These are phyloP conservation scores for Dynastes grantii DNA, from an alignment of 2,888 invertebrate species.

Conservation along the genomic window DNA sequence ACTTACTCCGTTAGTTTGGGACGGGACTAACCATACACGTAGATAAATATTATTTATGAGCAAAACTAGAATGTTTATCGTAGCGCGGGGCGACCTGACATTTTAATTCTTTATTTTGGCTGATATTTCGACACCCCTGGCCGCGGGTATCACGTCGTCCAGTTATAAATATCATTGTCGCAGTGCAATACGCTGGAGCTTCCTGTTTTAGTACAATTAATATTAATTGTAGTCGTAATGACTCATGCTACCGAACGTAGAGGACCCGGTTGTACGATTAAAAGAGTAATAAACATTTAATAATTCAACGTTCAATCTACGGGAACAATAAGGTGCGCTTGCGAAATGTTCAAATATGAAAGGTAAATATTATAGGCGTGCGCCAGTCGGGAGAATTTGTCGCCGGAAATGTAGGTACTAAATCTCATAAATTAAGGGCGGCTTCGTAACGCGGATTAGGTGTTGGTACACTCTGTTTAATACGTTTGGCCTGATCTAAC, in stretches of 20 bases:
- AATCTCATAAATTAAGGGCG: conserved; percentile 6
- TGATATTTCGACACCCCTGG: background rate
- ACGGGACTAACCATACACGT: background rate
- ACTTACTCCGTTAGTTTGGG: background rate
- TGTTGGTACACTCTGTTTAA: too few relatives aligned
- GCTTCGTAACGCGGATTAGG: too few relatives aligned
- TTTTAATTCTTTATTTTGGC: conserved; percentile 26
- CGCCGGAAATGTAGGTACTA: background rate
- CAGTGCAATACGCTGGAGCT: background rate
- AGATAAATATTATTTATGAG: conserved; percentile 17
- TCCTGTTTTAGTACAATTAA: conserved; percentile 44
- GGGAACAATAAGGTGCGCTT: conserved; percentile 20
- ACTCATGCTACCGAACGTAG: conserved; percentile 12
- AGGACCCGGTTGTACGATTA: conserved; percentile 33
- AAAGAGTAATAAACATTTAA: conserved; percentile 44
- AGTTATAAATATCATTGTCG: conserved; percentile 37
- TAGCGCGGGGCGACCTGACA: conserved; percentile 15
- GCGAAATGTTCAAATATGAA: conserved; percentile 19
- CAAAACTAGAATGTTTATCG: conserved; percentile 28
- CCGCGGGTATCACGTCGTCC: background rate
- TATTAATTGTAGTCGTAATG: conserved; percentile 40
- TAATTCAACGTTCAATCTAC: conserved; percentile 43
- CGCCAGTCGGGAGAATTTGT: too few relatives aligned
- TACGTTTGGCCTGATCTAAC: too few relatives aligned
- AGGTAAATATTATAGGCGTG: background rate